Evolutionary conservation across 1,140 invertebrate species (phyloP).

Genomic region (Drosophila nigrodunni): DNA sequence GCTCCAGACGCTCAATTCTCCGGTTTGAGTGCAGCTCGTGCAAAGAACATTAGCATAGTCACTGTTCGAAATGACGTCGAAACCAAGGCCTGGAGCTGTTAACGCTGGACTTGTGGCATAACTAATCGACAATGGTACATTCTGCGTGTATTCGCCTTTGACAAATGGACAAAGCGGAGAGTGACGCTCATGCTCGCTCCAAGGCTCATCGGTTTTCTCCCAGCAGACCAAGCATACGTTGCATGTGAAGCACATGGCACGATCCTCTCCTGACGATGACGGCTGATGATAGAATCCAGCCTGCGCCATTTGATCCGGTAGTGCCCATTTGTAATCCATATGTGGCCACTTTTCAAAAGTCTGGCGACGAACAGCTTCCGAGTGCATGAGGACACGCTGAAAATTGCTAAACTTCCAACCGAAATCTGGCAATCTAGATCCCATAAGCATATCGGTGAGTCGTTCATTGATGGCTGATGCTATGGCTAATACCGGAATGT

Average conservation of each 20-base stretch:
- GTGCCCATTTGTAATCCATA: slow-evolving; percentile 98
- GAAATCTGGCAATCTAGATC: slow-evolving; percentile 84
- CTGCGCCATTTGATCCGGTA: slow-evolving; percentile 97
- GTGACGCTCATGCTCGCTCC: slow-evolving; percentile 97
- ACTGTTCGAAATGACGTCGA: slow-evolving; percentile 86
- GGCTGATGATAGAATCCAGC: slow-evolving; percentile 98
- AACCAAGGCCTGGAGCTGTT: slow-evolving; percentile 84
- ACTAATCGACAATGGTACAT: slow-evolving; percentile 95
- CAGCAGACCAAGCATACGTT: slow-evolving; percentile 96
- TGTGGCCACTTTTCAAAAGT: slow-evolving; percentile 98
- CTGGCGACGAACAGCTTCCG: slow-evolving; percentile 93
- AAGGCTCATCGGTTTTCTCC: slow-evolving; percentile 98
- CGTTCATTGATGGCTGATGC: slow-evolving; percentile 95
- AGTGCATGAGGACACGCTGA: slow-evolving; percentile 92
- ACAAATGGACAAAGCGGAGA: slow-evolving; percentile 97
- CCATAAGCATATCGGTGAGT: slow-evolving; percentile 90
- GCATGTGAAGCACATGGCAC: slow-evolving; percentile 98
- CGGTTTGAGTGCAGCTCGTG: slow-evolving; percentile 86
- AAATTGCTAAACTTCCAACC: slow-evolving; percentile 75
- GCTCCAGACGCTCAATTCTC: slow-evolving; percentile 89
- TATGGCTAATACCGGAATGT: slow-evolving; percentile 93
- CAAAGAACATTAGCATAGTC: slow-evolving; percentile 89
- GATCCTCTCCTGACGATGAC: slow-evolving; percentile 93
- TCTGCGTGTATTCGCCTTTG: slow-evolving; percentile 97
- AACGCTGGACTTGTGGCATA: slow-evolving; percentile 94